Evolutionary conservation across 1,140 invertebrate genomes (phyloP), one percentile per base, ranked within the genome.

Genomic region (Idris sp.): DNA sequence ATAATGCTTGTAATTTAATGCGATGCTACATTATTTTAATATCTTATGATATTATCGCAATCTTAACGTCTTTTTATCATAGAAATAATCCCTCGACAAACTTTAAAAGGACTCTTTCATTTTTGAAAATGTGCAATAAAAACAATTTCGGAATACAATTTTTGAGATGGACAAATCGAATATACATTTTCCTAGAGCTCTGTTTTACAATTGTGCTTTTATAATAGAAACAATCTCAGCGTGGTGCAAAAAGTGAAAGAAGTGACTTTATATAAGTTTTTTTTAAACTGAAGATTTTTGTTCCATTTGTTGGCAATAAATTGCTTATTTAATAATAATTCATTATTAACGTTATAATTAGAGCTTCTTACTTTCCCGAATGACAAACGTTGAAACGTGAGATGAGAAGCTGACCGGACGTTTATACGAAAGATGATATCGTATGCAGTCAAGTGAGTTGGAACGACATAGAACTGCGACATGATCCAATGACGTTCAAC

Each of bases 341-440:
- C 35, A 40, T 36, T 48, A 49, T 48, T 35, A 51, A 51, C 46
- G 35, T 49, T 43, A 62, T 51, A 62, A 16, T 62, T 43, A 62
- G 9, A 4, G 58, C 46, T 62, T 41, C 58, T 62, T 49, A 62
- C 26, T 51, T 41, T 51, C 11, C 46, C 58, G 46, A 62, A 8
- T 46, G 30, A 38, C 19, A 41, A 51, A 38, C 40, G 43, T 14
- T 62, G 44, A 44, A 26, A 58, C n/a, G 18, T 26, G 41, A 44
- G 30, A 31, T 25, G 28, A 13, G n/a, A 48, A 38, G 18, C 9
- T 16, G 13, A 48, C 14, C 35, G 53, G 36, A 56, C 25, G 19
- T 40, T 28, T 40, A 26, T 13, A 28, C 11, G 30, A 35, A 35
- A 59, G 30, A 10, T 11, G 48, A 18, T 38, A 16, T 51, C 33